Evolutionary conservation across 2,113 vertebrate genomes (phyloP), one percentile per base, ranked within the genome.

Genomic region (Gambusia affinis): DNA sequence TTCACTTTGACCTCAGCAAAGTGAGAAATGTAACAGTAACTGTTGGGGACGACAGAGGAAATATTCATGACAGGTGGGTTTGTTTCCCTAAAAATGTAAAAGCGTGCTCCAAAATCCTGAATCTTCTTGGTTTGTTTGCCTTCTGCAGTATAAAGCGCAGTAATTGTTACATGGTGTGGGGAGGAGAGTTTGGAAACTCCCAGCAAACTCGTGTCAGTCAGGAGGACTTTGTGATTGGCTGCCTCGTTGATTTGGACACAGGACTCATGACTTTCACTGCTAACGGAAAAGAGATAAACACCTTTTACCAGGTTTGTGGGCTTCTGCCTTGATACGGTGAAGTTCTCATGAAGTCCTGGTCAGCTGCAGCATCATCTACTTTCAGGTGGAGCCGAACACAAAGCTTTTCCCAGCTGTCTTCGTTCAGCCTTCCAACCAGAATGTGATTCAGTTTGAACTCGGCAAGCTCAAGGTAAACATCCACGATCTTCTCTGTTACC

Each of bases 91-190:
- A 30, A 70, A 51, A 37, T 54, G 31, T 15, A 61, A 30, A 5
- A 1, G 33, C 6, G 28, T 72, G 6, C 14, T 37, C 7, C 24
- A 64, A 57, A 19, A 8, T 12, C 5, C 39, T 57, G 51, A 57
- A 0, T 0, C 39, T 60, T 37, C 22, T 57, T 67, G 7, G n/a
- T 24, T 54, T 2, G 29, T 64, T 4, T 83, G 5, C 72, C 67
- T 68, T 61, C 19, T 39, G 35, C 86, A 98, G 97, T 90, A 96
- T 98, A 84, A 98, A 97, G 77, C 94, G 96, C 73, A 97, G 96
- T 89, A 98, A 97, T 91, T 98, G 97, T 88, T 98, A 97, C 93
- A 97, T 98, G 96, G 97, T 98, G 1, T 98, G 96, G 91, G 97
- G 95, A 0, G 97, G 97, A 4, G 97, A 98, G 87, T 97, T 98